Percentiles rank a stretch among this genome's conserved stretches.
Conservation (phyloP, 2,888 invertebrate species). For the Eupithecia abbreviata region DNA sequence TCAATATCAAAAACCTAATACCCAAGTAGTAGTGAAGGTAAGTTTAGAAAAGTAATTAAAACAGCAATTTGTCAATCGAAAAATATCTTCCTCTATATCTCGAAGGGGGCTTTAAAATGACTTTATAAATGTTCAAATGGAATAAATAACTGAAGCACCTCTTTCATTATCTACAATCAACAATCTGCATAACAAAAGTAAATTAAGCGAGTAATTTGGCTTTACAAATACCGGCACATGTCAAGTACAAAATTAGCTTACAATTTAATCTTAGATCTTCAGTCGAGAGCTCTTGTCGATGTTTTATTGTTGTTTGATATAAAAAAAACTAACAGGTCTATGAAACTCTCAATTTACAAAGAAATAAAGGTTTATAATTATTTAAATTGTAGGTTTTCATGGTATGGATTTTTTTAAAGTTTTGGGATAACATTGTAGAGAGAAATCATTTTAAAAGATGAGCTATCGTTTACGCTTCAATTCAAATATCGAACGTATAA, state of each 20-base stretch:
- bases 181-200: slow-evolving; percentile 64
- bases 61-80: background rate
- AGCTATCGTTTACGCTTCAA: slow-evolving; percentile 70
- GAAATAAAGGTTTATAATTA: background rate
- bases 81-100: slow-evolving; percentile 29
- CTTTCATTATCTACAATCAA: slow-evolving; percentile 68
- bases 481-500: slow-evolving; percentile 72
- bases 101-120: slow-evolving; percentile 28
- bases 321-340: slow-evolving; percentile 8
- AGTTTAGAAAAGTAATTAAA: background rate
- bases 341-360: background rate
- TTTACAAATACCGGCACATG: slow-evolving; percentile 60
- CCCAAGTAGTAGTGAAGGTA: background rate
- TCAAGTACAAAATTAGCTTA: slow-evolving; percentile 70
- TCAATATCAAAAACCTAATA: background rate
- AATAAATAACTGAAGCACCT: slow-evolving; percentile 57
- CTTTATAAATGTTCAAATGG: slow-evolving; percentile 28
- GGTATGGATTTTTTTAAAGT: background rate
- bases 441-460: slow-evolving; percentile 1
- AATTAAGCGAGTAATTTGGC: slow-evolving; percentile 76
- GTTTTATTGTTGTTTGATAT: slow-evolving; percentile 44
- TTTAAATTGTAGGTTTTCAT: background rate
- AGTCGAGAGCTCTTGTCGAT: slow-evolving; percentile 51
- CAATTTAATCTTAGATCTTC: slow-evolving; percentile 69
- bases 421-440: background rate